Evolutionary conservation across 2,888 invertebrate genomes (phyloP).

Genomic region (Papilio gigon): DNA sequence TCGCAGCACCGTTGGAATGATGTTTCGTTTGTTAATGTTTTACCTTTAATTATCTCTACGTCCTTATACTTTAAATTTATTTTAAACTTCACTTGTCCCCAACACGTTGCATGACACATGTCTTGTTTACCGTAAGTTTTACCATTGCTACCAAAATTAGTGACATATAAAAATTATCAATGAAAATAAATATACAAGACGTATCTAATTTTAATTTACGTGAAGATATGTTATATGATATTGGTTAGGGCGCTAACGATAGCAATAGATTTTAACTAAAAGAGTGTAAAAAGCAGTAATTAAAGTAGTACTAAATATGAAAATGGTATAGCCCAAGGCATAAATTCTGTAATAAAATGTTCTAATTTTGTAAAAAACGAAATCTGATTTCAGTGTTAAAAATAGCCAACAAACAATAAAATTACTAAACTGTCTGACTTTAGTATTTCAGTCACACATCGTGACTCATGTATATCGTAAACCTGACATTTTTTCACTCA

Average conservation of each 20-base stretch:
- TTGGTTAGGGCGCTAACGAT: not conserved
- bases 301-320: too few relatives aligned
- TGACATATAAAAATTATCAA: not conserved
- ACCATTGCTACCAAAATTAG: not conserved
- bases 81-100: not conserved
- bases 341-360: too few relatives aligned
- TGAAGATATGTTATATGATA: not conserved
- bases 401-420: too few relatives aligned
- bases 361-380: too few relatives aligned
- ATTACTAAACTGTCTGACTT: not conserved
- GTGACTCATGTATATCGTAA: not conserved
- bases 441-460: not conserved
- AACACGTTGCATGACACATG: slow-evolving; percentile 11
- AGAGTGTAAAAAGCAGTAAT: not conserved
- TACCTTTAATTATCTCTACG: slow-evolving; percentile 19
- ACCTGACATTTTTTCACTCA: not conserved
- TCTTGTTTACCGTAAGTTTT: not conserved
- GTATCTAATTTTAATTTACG: not conserved
- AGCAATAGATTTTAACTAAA: too few relatives aligned
- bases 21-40: slow-evolving; percentile 30
- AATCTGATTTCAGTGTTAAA: too few relatives aligned
- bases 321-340: too few relatives aligned
- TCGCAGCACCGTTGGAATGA: slow-evolving; percentile 22
- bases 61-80: not conserved
- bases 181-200: not conserved